Base-by-base conservation (phyloP, 2,888 invertebrate genomes). In the Lepidochitona cinerea region DNA sequence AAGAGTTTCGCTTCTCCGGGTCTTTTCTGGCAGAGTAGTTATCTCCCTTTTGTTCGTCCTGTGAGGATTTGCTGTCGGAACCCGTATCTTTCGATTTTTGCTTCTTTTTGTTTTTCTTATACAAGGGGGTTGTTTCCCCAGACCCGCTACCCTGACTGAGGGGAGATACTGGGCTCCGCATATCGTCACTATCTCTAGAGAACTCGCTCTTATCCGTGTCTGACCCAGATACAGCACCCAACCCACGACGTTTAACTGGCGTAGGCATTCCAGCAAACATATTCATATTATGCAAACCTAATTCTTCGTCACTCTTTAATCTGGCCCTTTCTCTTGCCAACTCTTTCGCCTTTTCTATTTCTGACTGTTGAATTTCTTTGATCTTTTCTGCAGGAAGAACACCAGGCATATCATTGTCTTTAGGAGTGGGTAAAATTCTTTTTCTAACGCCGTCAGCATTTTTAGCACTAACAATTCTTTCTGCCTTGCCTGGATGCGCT, bases 221-320 rank as follows among this genome's bases (percentile, higher is more conserved):
- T 2, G 66, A 66, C 29, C 29, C 37, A 23, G 37, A 37, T 7
- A 59, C 29, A 23, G 2, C 26, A 18, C 59, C 59, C 37, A 66
- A 35, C 23, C 66, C 37, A n/a, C 66, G 35, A n/a, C 35, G 66
- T 66, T 66, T 66, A 23, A 66, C 37, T 1, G 37, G 37, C 66
- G 5, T 3, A 23, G 37, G 23, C 3, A 29, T 26, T 7, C 37
- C 37, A 35, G 2, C 18, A 26, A 4, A 59, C 18, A 23, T 23
- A 26, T 59, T 23, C 35, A 75, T 74, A 65, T 79, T 77, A 49
- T 53, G 72, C 26, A 90, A 74, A 1, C 95, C 94, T 33, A 95
- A 89, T 85, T 95, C 95, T 79, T 94, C 94, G 86, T 95, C 95
- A 73, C 94, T 94, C 89, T 94, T 94, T 33, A 94, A 89, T 66